Evolutionary conservation across 92 coral and sea anemone genomes (phyloP).

Genomic region (Actinernus sp.): DNA sequence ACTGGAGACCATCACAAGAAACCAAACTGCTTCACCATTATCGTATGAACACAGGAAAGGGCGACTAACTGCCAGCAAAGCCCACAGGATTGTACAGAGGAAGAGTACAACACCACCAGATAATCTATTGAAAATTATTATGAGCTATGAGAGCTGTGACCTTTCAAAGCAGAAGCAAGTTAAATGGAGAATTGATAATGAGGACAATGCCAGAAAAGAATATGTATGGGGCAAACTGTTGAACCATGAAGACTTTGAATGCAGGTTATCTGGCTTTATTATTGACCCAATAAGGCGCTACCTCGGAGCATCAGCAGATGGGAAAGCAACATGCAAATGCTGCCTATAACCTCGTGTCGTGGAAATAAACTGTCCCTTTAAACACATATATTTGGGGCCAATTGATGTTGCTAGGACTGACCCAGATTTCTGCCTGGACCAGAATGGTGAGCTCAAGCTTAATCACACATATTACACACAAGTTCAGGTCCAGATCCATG

Average conservation of each 20-base stretch:
- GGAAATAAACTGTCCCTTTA: constrained; percentile 25
- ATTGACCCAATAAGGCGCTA: constrained; percentile 7
- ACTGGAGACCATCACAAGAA: constrained; percentile 13
- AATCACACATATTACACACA: constrained; percentile 56
- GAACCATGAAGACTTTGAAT: neutral
- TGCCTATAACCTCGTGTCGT: constrained; percentile 23
- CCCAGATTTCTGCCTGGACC: constrained; percentile 39
- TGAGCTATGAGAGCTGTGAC: constrained; percentile 14
- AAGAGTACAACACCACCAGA: constrained; percentile 20
- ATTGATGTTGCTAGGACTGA: constrained; percentile 19
- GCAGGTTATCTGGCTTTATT: constrained; percentile 39
- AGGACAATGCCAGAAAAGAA: constrained; percentile 12
- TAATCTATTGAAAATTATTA: constrained; percentile 18
- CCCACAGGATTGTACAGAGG: constrained; percentile 8
- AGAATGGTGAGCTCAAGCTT: constrained; percentile 14
- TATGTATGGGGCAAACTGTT: constrained; percentile 2
- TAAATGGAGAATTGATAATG: constrained; percentile 19
- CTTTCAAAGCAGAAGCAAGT: neutral
- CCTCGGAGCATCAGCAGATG: constrained; percentile 33
- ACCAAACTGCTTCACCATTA: constrained; percentile 10
- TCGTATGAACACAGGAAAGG: constrained; percentile 42
- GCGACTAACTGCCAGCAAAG: constrained; percentile 28
- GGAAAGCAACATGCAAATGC: constrained; percentile 19
- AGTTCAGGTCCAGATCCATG: constrained; percentile 52
- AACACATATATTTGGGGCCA: constrained; percentile 2